These are phyloP conservation scores for Hylyphantes graminicola DNA, from an alignment of 1,140 invertebrate species.

Conservation along the genomic window DNA sequence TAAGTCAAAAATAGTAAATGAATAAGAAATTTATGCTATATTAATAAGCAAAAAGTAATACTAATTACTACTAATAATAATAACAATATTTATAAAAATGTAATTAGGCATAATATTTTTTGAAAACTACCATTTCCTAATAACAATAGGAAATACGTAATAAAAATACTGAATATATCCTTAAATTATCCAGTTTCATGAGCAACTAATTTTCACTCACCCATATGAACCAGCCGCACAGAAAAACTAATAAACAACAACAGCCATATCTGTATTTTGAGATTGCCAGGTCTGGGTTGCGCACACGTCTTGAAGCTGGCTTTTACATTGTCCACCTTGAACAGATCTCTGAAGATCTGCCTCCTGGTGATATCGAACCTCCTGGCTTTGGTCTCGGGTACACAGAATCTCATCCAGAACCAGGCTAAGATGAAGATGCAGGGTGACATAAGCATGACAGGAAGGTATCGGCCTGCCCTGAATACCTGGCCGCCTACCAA, in stretches of 20 bases:
- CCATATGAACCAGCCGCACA: slow-evolving; percentile 24
- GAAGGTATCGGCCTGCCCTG: slow-evolving; percentile 16
- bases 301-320: slow-evolving; percentile 46
- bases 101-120: too few relatives aligned
- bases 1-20: too few relatives aligned
- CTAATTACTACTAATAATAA: too few relatives aligned
- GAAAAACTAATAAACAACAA: slow-evolving; percentile 29
- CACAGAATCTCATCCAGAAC: slow-evolving; percentile 38
- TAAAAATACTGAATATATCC: too few relatives aligned
- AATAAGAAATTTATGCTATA: too few relatives aligned
- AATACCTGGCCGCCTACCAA: slow-evolving; percentile 38
- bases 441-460: slow-evolving; percentile 11
- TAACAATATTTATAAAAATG: too few relatives aligned
- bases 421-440: slow-evolving; percentile 20
- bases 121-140: too few relatives aligned
- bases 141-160: too few relatives aligned
- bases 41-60: too few relatives aligned
- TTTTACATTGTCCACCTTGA: slow-evolving; percentile 43
- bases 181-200: too few relatives aligned
- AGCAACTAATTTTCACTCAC: slow-evolving; percentile 3
- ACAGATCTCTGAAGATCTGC: slow-evolving; percentile 28
- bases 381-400: slow-evolving; percentile 30
- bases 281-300: slow-evolving; percentile 32
- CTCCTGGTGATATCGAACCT: slow-evolving; percentile 26
- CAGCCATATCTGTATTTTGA: slow-evolving; percentile 47